Evolutionary conservation across 2,113 vertebrate genomes (phyloP).

Genomic region (Uropsilus gracilis): DNA sequence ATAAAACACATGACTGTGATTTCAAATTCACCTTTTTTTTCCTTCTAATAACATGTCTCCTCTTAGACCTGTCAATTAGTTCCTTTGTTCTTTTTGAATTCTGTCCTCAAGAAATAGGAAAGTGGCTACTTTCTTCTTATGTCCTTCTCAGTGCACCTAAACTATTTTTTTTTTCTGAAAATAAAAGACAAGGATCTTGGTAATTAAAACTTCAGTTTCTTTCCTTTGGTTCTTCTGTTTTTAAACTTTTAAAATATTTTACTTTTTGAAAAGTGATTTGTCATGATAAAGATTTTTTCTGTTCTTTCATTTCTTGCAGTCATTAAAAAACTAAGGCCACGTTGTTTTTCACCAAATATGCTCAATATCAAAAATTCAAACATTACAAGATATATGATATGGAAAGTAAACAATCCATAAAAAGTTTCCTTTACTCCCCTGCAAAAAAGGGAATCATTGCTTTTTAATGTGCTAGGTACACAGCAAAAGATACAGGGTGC

Average conservation of each 20-base stretch:
- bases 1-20: conserved; percentile 56
- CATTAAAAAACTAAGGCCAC: not conserved
- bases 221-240: conserved; percentile 24
- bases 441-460: not conserved
- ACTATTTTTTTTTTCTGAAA: conserved; percentile 47
- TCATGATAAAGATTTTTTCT: not conserved
- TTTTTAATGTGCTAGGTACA: not conserved
- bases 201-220: conserved; percentile 47
- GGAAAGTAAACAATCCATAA: not conserved
- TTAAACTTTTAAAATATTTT: conserved; percentile 40
- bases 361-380: conserved; percentile 27
- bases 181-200: not conserved
- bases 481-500: no score
- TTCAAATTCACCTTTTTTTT: conserved; percentile 2
- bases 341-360: not conserved
- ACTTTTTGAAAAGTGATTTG: not conserved
- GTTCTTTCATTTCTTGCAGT: not conserved
- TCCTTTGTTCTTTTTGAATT: conserved; percentile 60
- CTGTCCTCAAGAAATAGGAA: conserved; percentile 27
- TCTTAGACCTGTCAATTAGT: conserved; percentile 44
- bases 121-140: not conserved
- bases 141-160: not conserved
- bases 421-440: not conserved
- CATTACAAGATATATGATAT: not conserved
- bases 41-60: conserved; percentile 13